Conservation (phyloP, 2,888 invertebrate species). For the Phengaris arion region DNA sequence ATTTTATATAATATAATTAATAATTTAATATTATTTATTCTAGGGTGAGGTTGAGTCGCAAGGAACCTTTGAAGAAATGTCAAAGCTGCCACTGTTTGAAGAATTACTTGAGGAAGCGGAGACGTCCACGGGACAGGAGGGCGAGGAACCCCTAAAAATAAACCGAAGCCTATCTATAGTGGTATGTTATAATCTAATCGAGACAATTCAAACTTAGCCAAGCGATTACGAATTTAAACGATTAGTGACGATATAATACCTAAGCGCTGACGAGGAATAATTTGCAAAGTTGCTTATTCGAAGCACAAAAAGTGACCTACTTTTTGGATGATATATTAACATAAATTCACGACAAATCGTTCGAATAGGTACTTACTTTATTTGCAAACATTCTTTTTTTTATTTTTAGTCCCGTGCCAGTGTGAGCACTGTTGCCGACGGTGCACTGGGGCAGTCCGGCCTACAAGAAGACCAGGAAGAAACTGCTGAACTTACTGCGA, state of each 20-base stretch:
- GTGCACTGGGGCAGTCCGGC: slow-evolving; percentile 35
- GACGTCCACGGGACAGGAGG: slow-evolving; percentile 45
- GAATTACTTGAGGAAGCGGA: slow-evolving; percentile 71
- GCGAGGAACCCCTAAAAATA: slow-evolving; percentile 43
- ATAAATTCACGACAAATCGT: too few species aligned
- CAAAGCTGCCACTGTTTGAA: slow-evolving; percentile 71
- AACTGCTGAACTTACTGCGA: slow-evolving; percentile 82
- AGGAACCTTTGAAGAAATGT: slow-evolving; percentile 78
- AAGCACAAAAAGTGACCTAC: too few species aligned
- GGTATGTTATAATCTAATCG: slow-evolving; percentile 44
- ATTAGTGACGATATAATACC: too few species aligned
- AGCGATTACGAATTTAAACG: neutral
- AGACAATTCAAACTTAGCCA: neutral
- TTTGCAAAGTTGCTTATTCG: too few species aligned
- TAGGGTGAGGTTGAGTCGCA: slow-evolving; percentile 82
- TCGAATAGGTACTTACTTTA: too few species aligned
- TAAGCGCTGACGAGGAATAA: too few species aligned
- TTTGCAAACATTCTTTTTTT: neutral
- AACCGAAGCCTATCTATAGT: slow-evolving; percentile 66
- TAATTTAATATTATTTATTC: slow-evolving; percentile 12
- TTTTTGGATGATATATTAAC: too few species aligned
- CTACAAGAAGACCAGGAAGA: slow-evolving; percentile 70
- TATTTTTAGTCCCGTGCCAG: slow-evolving; percentile 58
- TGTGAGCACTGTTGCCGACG: slow-evolving; percentile 53
- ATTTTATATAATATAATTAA: too few species aligned